Base-by-base conservation (phyloP, 1,140 invertebrate species). In the Drosophila rufa region DNA sequence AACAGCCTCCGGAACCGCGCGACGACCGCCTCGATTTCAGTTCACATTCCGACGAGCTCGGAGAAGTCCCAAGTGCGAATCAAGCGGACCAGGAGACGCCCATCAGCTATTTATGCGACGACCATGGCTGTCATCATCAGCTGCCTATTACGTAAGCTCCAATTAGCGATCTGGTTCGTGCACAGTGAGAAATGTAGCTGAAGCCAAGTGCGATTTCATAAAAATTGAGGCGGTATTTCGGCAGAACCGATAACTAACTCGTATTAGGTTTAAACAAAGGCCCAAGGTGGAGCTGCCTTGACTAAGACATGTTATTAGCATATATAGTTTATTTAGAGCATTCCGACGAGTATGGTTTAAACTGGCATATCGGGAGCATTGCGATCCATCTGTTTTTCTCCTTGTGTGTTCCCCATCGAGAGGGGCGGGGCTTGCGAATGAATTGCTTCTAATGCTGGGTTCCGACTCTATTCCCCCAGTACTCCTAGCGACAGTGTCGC, bases 61-160 rank as follows among this genome's bases (percentile, higher is more conserved):
- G 43, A 61, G 64, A 56, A 48, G 71, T 68, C 68, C 48, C 68
- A 73, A 73, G 45, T 59, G 75, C 75, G 57, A 78, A 60, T 59
- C 75, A 77, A 75, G 51, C 69, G 47, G 61, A 51, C 30, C 51
- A 59, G 74, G 46, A 75, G 71, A 69, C 64, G 70, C 70, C 80
- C 61, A 83, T 69, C 51, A 65, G 62, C 53, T 42, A 61, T 78
- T 73, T 55, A 71, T 47, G 59, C 25, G 69, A 73, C 51, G 58
- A 89, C 67, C 84, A 83, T 83, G 84, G 62, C 80, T 75, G 64
- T 75, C 75, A 79, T 51, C 75, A 78, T 70, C 48, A 78, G 75
- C 55, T 80, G 80, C 69, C 80, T 87, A 80, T 87, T 87, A 87
- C 84, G 84, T 87, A 87, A 87, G 84, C 68, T 40, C 42, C 64